A percentile compares a stretch with the other conserved stretches of the same genome.
Conservation (phyloP, 2,113 vertebrate genomes). For the Colius striatus region DNA sequence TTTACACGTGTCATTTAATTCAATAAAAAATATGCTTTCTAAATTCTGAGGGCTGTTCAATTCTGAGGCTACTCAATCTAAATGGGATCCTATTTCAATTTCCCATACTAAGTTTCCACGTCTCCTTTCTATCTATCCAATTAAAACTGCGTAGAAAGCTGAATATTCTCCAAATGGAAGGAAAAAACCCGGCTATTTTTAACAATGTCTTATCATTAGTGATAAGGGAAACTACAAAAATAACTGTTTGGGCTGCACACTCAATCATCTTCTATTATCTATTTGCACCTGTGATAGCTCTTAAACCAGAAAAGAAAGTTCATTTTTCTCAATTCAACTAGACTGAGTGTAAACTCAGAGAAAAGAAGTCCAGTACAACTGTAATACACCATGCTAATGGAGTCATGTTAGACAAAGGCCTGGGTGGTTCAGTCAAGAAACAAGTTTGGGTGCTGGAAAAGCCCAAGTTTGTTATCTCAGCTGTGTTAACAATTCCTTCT, state of each 20-base stretch:
- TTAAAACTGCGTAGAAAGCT: not conserved
- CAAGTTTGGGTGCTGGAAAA: fast-evolving
- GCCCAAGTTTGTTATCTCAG: not conserved
- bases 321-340: not conserved
- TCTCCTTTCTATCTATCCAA: not conserved
- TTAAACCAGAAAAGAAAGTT: not conserved
- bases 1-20: not conserved
- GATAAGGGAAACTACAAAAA: not conserved
- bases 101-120: not conserved
- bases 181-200: not conserved
- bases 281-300: not conserved
- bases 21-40: not conserved
- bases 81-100: not conserved
- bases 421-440: not conserved
- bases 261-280: not conserved
- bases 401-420: not conserved
- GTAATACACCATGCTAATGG: fast-evolving
- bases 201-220: not conserved
- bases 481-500: not conserved
- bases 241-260: not conserved
- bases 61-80: not conserved
- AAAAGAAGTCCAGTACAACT: not conserved
- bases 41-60: not conserved
- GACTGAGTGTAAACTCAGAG: not conserved
- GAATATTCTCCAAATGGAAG: not conserved